Evolutionary conservation across 1,140 invertebrate species (phyloP), one percentile per base, ranked within the genome.

Genomic region (Tetranychus cinnabarinus): DNA sequence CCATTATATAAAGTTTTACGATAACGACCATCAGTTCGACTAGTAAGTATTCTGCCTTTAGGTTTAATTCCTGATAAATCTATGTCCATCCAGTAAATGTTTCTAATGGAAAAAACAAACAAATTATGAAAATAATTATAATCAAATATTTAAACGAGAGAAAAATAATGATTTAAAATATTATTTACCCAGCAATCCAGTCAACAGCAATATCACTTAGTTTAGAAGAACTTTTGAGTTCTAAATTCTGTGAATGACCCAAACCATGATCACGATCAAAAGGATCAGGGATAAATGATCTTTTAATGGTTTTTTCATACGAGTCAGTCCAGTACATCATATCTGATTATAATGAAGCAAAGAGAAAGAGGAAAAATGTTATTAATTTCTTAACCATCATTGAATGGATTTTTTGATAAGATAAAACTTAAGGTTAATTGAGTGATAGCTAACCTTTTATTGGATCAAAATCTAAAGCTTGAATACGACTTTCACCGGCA

Each of bases 321-420:
- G 83, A 83, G 69, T 96, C 90, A 0, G 88, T 86, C 88, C 90
- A 96, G 71, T 88, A 95, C 39, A 95, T 72, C 65, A 91, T 87
- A 70, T 88, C 82, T 47, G 10, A 42, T 42, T 10, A 42, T 42
- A 6, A 42, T 6, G 39, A 42, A 10, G 10, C 5, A 42, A 10
- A 42, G 39, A 42, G 39, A 42, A 10, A 42, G 39, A 42, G 39
- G 10, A 10, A 42, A 35, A 50, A 59, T 61, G 57, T 15, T 12
- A 31, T 60, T 31, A 33, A 31, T 35, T 57, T 31, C 15, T 64
- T 37, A 64, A 52, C 60, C 52, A 4, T 62, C 12, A 56, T 23
- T 47, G 13, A 52, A n/a, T 33, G 50, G 23, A 8, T 23, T 12
- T 52, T 23, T 33, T 8, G 23, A 47, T n/a, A 52, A 23, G 39